Base-by-base conservation (phyloP, 2,888 invertebrate genomes). In the Melinaea menophilus region DNA sequence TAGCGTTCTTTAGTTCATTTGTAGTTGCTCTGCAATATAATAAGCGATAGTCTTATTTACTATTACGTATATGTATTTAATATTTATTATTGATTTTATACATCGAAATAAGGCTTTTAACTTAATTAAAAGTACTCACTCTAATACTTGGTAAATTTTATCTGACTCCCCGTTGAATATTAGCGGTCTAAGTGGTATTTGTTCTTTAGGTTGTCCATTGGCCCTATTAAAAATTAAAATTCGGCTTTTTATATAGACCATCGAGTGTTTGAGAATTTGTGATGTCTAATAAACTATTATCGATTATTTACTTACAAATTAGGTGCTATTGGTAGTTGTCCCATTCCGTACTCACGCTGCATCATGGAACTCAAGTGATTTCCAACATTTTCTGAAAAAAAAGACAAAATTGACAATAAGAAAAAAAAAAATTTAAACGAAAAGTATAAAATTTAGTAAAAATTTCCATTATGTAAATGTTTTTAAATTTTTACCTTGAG, bases 131-230 rank as follows among this genome's bases (percentile, higher is more conserved):
- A 56, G 65, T 80, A 94, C 95, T 94, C 90, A 95, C 95, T 94
- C 94, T 75, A 94, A 88, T 64, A 94, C 92, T 88, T 94, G 94
- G 76, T 94, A 94, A 74, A 93, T 92, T 78, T 92, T 93, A 70
- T 94, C 93, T 9, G 92, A 88, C 75, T 93, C 93, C 41, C 93
- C 93, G 73, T 93, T 93, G 70, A 95, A 93, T 74, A 95, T 92
- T 54, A 96, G 90, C 61, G 95, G 94, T 76, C 95, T 91, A 74
- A 97, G 86, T 58, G 96, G 97, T 81, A 97, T 96, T 75, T 93
- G 95, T 78, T 96, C 96, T 68, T 89, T 92, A 4, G 88, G 86
- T 73, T 90, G 90, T 67, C 91, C 90, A 57, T 90, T 90, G 56
- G 88, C 88, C 65, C 91, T 91, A 75, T 41, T 76, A 73, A 63